phyloP scores from a whole-genome alignment of 2,113 vertebrate genomes.

The Propithecus coquereli region DNA sequence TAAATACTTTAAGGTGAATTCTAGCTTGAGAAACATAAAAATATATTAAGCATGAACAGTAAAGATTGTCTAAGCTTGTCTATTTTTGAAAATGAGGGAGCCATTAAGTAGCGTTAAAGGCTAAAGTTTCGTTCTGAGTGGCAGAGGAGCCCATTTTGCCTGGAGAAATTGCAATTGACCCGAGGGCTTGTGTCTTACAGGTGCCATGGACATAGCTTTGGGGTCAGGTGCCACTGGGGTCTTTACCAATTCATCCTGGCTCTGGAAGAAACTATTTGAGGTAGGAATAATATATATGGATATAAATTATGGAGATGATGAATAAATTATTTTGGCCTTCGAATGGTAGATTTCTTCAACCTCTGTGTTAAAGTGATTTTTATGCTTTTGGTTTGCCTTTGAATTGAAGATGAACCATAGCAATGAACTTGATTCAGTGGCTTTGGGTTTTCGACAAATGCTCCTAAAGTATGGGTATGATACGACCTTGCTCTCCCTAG shows the following conservation, averaged over 20 bases:
- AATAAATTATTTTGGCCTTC: not conserved
- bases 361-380: not conserved
- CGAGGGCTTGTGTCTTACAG: conserved; percentile 74
- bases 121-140: not conserved
- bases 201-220: conserved; percentile 94
- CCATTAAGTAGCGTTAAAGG: not conserved
- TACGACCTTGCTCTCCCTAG: not conserved
- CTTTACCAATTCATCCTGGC: conserved; percentile 96
- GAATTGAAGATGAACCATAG: not conserved
- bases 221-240: conserved; percentile 95
- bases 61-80: not conserved
- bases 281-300: conserved; percentile 43
- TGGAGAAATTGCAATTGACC: not conserved
- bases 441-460: not conserved
- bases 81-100: not conserved
- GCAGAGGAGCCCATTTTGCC: not conserved
- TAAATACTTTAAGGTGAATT: conserved; percentile 1
- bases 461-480: not conserved
- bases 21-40: not conserved
- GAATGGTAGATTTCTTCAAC: not conserved
- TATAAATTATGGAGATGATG: not conserved
- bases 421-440: not conserved
- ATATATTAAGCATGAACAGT: not conserved
- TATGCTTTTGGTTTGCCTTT: not conserved
- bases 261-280: conserved; percentile 91